Evolutionary conservation across 2,113 vertebrate genomes (phyloP).

Genomic region (Indicator indicator): DNA sequence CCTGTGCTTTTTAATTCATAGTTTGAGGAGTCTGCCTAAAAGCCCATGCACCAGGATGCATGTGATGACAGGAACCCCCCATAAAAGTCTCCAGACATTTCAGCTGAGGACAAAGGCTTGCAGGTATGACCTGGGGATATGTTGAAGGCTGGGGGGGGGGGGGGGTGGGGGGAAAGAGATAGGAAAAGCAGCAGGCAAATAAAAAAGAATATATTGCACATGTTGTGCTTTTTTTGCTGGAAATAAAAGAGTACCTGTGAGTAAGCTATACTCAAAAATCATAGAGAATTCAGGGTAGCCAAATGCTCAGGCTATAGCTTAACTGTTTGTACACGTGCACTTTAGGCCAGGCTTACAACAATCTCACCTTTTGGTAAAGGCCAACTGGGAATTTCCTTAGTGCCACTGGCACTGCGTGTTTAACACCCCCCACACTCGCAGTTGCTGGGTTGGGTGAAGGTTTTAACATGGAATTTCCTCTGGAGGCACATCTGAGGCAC

Average conservation of each 20-base stretch:
- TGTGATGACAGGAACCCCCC: constrained; percentile 52
- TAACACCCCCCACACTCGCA: neutral
- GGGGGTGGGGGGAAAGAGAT: neutral
- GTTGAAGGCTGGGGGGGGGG: constrained; percentile 1
- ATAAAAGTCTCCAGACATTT: constrained; percentile 55
- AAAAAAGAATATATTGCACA: constrained; percentile 16
- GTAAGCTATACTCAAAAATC: neutral
- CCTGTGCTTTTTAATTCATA: constrained; percentile 67
- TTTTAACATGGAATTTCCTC: neutral
- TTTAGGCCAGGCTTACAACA: neutral
- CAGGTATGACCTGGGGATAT: constrained; percentile 45
- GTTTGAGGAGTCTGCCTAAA: constrained; percentile 65
- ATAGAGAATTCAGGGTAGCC: neutral
- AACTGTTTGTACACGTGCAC: neutral
- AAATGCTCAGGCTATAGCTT: neutral
- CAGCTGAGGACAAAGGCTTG: constrained; percentile 33
- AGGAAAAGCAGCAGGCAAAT: neutral
- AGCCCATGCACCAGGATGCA: constrained; percentile 31
- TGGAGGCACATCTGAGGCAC: neutral
- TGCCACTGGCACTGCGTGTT: neutral
- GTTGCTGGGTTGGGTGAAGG: neutral
- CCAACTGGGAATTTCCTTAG: neutral
- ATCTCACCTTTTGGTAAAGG: neutral
- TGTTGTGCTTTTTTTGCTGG: neutral
- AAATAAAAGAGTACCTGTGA: neutral